Base-by-base conservation (phyloP, 2,888 invertebrate species). In the Vesta saturnalis region DNA sequence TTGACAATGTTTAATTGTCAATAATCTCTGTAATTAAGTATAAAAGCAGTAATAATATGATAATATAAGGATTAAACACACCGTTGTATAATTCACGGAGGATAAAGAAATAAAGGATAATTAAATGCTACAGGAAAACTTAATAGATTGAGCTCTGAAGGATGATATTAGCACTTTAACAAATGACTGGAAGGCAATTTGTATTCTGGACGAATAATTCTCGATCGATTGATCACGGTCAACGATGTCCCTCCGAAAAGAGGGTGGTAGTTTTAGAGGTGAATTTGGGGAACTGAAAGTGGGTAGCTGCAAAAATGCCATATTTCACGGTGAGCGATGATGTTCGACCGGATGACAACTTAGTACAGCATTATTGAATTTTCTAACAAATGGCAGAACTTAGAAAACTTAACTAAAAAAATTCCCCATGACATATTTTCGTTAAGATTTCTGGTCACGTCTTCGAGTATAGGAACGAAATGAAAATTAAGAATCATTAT, bases 401-500 rank as follows among this genome's bases (percentile, higher is more conserved):
- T 81, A 74, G 79, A 76, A 78, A 81, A 80, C 80, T 82, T 80
- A 77, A 77, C 75, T 72, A 60, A 73, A 80, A 83, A 82, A 83
- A 80, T 78, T 80, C 80, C 80, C 82, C 79, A 78, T 80, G 83
- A 83, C 83, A 83, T 81, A 82, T 81, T 79, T 78, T 75, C 71
- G 74, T 79, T 83, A 77, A 76, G 79, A 74, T 83, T 84, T 83
- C 83, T 77, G 77, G 81, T 83, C 84, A 84, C 83, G 84, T 83
- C 69, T 74, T 65, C 78, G 78, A 79, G 82, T 83, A 83, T 83
- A 83, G 82, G 82, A 83, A 83, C 83, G 83, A 83, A 83, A 84
- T 84, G 83, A 83, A 84, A 84, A 84, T 84, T 84, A 84, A 84
- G 83, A 84, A 84, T 84, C 83, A 84, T 84, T 84, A 84, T 84